Evolutionary conservation across 2,797 vertebrate genomes (phyloP), one percentile per base, ranked within the genome.

Genomic region (Knipowitschia caucasica): DNA sequence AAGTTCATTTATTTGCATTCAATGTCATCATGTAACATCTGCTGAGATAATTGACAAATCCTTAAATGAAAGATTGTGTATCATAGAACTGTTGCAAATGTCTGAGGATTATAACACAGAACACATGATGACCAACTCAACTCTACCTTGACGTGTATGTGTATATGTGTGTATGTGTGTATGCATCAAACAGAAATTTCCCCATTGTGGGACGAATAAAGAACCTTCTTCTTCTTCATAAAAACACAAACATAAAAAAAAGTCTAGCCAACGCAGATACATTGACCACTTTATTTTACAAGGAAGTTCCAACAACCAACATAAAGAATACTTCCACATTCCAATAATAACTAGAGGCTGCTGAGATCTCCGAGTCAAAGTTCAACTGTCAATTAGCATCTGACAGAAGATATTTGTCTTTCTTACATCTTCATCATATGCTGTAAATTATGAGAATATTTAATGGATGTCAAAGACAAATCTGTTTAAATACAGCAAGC

Each of bases 341-440:
- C 44, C 47, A 67, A 66, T 72, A 61, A 62, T 49, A 45, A 18
- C 7, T 45, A 15, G n/a, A 51, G 12, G 23, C 20, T 68, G 71
- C 64, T 62, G 64, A 30, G 45, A 83, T 73, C 86, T 69, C 72
- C 15, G 34, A 50, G 50, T 78, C 71, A 81, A 53, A 66, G 53
- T 68, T 66, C 56, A 35, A 56, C 72, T 50, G 63, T 80, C 69
- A 84, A 72, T 84, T 63, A 40, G 75, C 57, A 71, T 83, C 60
- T 64, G 73, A 70, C 64, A 59, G 59, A 54, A 67, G 67, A 64
- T 51, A 54, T 50, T 64, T 67, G 69, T 69, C 35, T 34, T 36
- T 40, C 18, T 62, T 47, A 83, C 73, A 30, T 81, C 85, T 87
- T 84, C 70, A 85, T 89, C 75, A 74, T 77, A 58, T 79, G 77